Conservation (phyloP, 2,113 vertebrate species). For the Chloroceryle aenea region DNA sequence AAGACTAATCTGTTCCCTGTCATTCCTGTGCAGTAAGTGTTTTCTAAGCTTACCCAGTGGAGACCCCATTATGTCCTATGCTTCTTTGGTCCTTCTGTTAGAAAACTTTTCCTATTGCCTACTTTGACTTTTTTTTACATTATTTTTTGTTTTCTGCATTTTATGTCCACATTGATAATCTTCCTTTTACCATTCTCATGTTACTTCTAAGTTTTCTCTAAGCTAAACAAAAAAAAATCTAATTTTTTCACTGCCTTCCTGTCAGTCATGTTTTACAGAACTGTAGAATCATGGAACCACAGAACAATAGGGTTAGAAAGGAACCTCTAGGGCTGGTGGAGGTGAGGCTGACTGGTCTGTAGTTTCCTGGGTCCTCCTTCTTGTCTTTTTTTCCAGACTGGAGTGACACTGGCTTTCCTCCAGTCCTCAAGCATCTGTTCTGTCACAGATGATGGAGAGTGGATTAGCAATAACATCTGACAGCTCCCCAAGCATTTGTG, state of each 20-base stretch:
- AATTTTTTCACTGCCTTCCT: background rate
- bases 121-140: background rate
- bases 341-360: too few relatives aligned
- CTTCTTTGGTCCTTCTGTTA: background rate
- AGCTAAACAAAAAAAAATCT: background rate
- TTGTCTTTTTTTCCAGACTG: too few relatives aligned
- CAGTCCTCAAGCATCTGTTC: too few relatives aligned
- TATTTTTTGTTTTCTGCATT: background rate
- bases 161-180: background rate
- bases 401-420: too few relatives aligned
- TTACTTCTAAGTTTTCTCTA: background rate
- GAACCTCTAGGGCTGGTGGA: too few relatives aligned
- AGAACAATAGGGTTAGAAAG: too few relatives aligned
- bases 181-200: background rate
- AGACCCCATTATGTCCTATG: background rate
- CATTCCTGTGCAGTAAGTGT: accelerated
- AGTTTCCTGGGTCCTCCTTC: too few relatives aligned
- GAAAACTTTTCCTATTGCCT: background rate
- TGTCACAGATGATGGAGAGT: too few relatives aligned
- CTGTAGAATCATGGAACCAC: too few relatives aligned
- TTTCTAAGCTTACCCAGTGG: background rate
- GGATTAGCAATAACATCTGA: too few relatives aligned
- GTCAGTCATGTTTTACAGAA: background rate
- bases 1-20: background rate
- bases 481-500: too few relatives aligned